Evolutionary conservation across 2,888 invertebrate species (phyloP), one percentile per base, ranked within the genome.

Genomic region (Mimas tiliae): DNA sequence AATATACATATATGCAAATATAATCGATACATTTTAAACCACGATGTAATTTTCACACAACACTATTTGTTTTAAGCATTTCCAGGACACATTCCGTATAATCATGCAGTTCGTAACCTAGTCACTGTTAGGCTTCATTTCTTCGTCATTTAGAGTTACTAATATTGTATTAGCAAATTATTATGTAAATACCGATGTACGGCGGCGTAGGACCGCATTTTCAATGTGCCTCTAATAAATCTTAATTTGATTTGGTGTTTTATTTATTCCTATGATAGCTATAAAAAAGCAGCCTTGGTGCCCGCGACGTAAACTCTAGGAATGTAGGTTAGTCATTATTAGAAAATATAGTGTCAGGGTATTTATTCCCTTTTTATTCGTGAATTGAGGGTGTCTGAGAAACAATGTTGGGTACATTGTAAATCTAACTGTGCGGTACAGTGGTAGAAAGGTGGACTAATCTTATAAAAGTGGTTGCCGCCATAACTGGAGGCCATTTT

Each of bases 171-270:
- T 42, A 45, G 50, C 66, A 66, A 62, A 66, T 74, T 70, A 63
- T 69, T 80, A 80, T 83, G 84, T 84, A 85, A 74, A 78, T 82
- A 81, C 69, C 64, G 42, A 71, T 80, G 74, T 83, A 79, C 72
- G 84, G 79, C 79, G 86, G 85, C 70, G 72, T 70, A 71, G 80
- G 83, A 19, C 85, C 86, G 84, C 70, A 70, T 69, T 67, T 82
- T 90, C 82, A 86, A 91, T 91, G 92, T 92, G 92, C 92, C 92
- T 92, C 91, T 88, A 91, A 90, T 88, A 88, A 84, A 77, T 83
- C 84, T 87, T 84, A 86, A 87, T 84, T 86, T 83, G 76, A 80
- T 75, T 70, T 69, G 7, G 51, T 69, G 74, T 65, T 63, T 79
- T 73, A 77, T 66, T 72, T 74, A 80, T 69, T 64, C 14, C 33